Percentiles rank a stretch among this genome's conserved stretches.
phyloP scores from a whole-genome alignment of 2,888 invertebrate genomes.

The Hirtodrosophila confusa region DNA sequence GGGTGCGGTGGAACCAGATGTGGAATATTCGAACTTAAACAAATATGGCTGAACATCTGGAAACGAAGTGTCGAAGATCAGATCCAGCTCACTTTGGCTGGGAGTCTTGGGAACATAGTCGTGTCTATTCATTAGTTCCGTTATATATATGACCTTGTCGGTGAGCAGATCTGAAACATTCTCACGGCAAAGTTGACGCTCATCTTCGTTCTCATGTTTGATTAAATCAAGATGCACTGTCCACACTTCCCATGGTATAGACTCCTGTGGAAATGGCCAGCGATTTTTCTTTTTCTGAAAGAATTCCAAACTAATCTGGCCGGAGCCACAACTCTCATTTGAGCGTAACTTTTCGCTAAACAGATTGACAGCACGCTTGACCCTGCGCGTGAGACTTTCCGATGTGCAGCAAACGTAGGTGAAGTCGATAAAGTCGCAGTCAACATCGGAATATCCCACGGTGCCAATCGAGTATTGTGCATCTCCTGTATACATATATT shows the following conservation, averaged over 20 bases:
- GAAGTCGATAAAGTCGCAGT: slow-evolving; percentile 98
- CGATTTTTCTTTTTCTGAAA: slow-evolving; percentile 95
- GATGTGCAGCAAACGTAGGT: slow-evolving; percentile 98
- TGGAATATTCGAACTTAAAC: slow-evolving; percentile 94
- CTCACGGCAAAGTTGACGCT: slow-evolving; percentile 94
- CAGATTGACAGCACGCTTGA: slow-evolving; percentile 90
- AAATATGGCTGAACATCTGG: slow-evolving; percentile 98
- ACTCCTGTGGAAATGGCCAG: slow-evolving; percentile 96
- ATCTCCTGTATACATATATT: slow-evolving; percentile 97
- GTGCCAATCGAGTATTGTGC: slow-evolving; percentile 98
- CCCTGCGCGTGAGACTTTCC: slow-evolving; percentile 88
- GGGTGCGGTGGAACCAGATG: slow-evolving; percentile 90
- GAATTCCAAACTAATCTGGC: slow-evolving; percentile 97
- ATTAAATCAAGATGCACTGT: slow-evolving; percentile 95
- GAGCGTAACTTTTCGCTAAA: slow-evolving; percentile 92
- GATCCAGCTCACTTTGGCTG: slow-evolving; percentile 94
- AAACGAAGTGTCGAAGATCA: slow-evolving; percentile 97
- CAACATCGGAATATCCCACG: slow-evolving; percentile 97
- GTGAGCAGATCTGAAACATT: slow-evolving; percentile 93
- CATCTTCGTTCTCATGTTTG: slow-evolving; percentile 93
- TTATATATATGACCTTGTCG: slow-evolving; percentile 97
- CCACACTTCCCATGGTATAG: slow-evolving; percentile 99
- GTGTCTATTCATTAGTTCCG: slow-evolving; percentile 97
- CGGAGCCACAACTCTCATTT: slow-evolving; percentile 89
- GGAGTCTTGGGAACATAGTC: slow-evolving; percentile 99